Conservation (phyloP, 2,113 vertebrate genomes). For the Rhynchopsitta pachyrhyncha region DNA sequence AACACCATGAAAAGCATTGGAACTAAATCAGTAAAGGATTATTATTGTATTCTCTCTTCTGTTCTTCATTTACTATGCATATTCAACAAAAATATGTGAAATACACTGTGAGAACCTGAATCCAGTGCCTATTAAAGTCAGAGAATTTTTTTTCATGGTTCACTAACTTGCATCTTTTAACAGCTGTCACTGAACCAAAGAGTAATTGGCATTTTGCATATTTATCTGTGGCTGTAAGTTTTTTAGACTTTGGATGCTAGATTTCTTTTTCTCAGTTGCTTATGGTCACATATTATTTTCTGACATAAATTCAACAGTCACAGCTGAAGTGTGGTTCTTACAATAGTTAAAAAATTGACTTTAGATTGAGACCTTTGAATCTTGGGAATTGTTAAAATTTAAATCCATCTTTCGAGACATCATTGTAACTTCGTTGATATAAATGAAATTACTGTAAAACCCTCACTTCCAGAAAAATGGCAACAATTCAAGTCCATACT, state of each 20-base stretch:
- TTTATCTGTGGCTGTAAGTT: background rate
- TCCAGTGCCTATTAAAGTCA: background rate
- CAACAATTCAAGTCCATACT: background rate
- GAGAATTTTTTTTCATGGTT: background rate
- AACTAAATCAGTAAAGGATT: background rate
- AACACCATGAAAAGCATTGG: background rate
- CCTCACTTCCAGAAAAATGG: background rate
- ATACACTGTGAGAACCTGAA: background rate
- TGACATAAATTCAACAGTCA: background rate
- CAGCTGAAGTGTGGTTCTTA: background rate
- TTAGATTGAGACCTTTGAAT: background rate
- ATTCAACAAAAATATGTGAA: background rate
- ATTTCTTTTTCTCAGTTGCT: background rate
- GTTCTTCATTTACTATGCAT: background rate
- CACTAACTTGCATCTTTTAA: background rate
- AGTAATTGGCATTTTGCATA: background rate
- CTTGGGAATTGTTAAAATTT: background rate
- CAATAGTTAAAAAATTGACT: background rate
- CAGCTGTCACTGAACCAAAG: background rate
- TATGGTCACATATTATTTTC: background rate
- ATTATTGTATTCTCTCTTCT: background rate
- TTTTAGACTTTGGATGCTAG: background rate
- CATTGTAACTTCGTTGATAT: background rate
- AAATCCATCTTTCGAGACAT: background rate
- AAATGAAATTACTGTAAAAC: background rate